Base-by-base conservation (phyloP, 2,113 vertebrate genomes). In the Notarius quadriscutis region DNA sequence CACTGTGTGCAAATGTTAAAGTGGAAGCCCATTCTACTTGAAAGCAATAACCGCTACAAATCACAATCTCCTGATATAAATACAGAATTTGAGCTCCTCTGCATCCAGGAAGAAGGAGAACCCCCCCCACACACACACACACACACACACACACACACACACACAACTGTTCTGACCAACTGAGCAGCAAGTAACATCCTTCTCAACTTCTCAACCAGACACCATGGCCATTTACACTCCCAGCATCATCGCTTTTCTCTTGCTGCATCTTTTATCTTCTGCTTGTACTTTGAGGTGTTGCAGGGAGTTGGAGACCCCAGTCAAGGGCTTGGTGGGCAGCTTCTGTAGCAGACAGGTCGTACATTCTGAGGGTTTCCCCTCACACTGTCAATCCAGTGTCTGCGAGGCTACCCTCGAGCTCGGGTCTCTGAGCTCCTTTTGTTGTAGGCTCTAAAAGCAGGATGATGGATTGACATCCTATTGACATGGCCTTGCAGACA, bases 1-100 rank as follows among this genome's bases (percentile, higher is more conserved):
- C 60, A 7, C 75, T 75, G 69, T 20, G 50, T 22, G 65, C n/a
- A 80, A 86, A 71, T n/a, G 22, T 81, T 27, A 81, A 71, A 34
- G 51, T 7, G 79, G 20, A 67, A 69, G 50, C n/a, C 25, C 2
- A 57, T 7, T 34, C 17, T 55, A 34, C 18, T 15, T 10, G n/a
- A 57, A 8, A 4, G 53, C 15, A 11, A 25, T 0, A 20, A 67
- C 14, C 15, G 12, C 14, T 50, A 22, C 14, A 51, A 11, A 48
- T 25, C 20, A 7, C 51, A 41, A 51, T 41, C 51, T 22, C 14
- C 48, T 11, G 8, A 53, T 84, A 65, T 22, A 63, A 63, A 63
- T 63, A 50, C 2, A 34, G 27, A 6, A 58, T 60, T 41, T 10
- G 7, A 81, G 53, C 53, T 78, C 50, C n/a, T 78, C 50, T 53